These are phyloP conservation scores for Styela plicata DNA, from an alignment of 23 tunicate genomes.

Conservation along the genomic window DNA sequence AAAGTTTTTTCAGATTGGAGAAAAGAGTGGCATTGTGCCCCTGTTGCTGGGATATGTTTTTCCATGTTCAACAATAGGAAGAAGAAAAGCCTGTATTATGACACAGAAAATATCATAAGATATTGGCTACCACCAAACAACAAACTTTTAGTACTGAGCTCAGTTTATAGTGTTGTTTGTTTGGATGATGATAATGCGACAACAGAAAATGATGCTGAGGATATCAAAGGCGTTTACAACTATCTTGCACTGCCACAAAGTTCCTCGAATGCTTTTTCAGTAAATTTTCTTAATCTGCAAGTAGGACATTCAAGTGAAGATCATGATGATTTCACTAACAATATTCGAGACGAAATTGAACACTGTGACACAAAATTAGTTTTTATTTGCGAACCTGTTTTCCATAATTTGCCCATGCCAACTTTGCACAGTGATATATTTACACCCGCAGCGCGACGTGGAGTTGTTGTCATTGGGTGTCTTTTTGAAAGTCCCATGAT, in stretches of 20 bases:
- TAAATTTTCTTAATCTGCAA: not conserved
- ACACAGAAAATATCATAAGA: slow-evolving; percentile 7
- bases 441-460: not conserved
- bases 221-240: not conserved
- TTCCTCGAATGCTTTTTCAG: not conserved
- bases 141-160: not conserved
- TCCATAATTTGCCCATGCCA: not conserved
- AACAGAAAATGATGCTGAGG: slow-evolving; percentile 1
- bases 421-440: not conserved
- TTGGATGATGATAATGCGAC: not conserved
- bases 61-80: not conserved
- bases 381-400: not conserved
- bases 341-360: not conserved
- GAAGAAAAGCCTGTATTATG: not conserved
- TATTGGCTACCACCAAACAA: slow-evolving; percentile 16
- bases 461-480: slow-evolving; percentile 19
- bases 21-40: slow-evolving; percentile 6
- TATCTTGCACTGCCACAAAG: not conserved
- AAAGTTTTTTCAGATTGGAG: slow-evolving; percentile 1
- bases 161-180: slow-evolving; percentile 3
- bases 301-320: not conserved
- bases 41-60: slow-evolving; percentile 6
- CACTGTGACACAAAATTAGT: slow-evolving; percentile 4
- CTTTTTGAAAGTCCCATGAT: not conserved
- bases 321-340: not conserved